phyloP scores from a whole-genome alignment of 2,888 invertebrate species.

The Gisinianus flammeolus region DNA sequence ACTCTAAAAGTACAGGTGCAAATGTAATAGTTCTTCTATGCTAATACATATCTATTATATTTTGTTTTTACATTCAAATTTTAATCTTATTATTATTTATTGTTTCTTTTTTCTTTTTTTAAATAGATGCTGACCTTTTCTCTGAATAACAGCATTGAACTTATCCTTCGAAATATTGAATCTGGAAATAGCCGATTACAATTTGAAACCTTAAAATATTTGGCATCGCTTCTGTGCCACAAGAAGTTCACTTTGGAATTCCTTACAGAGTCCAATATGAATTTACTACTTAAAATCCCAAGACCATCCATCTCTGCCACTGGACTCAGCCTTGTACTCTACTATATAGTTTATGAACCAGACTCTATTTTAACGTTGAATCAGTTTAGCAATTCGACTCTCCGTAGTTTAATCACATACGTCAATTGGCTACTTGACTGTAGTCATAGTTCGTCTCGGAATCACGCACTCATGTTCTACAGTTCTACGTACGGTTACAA shows the following conservation, averaged over 20 bases:
- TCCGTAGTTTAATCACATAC: constrained; percentile 68
- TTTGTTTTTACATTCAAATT: constrained; percentile 1
- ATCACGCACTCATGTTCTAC: constrained; percentile 98
- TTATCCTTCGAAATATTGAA: constrained; percentile 84
- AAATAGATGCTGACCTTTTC: constrained; percentile 83
- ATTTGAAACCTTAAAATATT: constrained; percentile 94
- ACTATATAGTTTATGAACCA: constrained; percentile 95
- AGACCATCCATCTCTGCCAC: constrained; percentile 94
- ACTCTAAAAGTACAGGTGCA: background rate
- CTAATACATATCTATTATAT: too few relatives aligned
- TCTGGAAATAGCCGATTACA: constrained; percentile 90
- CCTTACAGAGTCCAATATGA: constrained; percentile 84
- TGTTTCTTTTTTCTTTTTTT: constrained; percentile 57
- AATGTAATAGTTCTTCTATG: too few relatives aligned
- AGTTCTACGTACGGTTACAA: constrained; percentile 92
- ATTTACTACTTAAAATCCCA: constrained; percentile 84
- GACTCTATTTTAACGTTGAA: constrained; percentile 94
- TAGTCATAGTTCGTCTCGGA: constrained; percentile 95
- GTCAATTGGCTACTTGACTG: constrained; percentile 94
- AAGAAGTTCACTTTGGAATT: constrained; percentile 98
- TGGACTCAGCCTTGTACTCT: constrained; percentile 93
- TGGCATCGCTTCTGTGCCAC: constrained; percentile 92
- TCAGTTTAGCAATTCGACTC: constrained; percentile 23
- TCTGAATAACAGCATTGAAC: constrained; percentile 88
- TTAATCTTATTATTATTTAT: too few relatives aligned